phyloP scores from a whole-genome alignment of 2,113 vertebrate species.

The Rhinopomastus cyanomelas region DNA sequence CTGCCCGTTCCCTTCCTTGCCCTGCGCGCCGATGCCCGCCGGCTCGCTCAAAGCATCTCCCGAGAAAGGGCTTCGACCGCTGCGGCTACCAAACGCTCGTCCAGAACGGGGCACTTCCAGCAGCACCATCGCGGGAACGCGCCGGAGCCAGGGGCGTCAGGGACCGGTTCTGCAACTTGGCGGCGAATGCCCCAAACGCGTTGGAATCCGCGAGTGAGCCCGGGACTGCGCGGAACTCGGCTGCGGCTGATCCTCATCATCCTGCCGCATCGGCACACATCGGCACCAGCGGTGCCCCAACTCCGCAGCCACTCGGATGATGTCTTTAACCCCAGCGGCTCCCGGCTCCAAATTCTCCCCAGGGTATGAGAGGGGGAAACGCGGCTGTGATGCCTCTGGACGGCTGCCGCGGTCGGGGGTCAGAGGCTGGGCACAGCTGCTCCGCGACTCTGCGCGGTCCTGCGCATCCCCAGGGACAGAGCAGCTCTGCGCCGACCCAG shows the following conservation, averaged over 20 bases:
- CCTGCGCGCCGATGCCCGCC: neutral
- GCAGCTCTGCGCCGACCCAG: neutral
- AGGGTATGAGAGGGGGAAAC: accelerated
- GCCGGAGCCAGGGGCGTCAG: neutral
- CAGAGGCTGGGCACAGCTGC: neutral
- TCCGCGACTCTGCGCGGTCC: neutral
- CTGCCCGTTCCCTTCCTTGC: neutral
- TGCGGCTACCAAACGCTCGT: neutral
- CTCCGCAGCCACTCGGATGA: neutral
- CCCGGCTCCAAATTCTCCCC: neutral
- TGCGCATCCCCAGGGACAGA: neutral
- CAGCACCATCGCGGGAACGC: neutral
- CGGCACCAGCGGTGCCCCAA: accelerated
- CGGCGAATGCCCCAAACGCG: neutral
- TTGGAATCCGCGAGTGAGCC: neutral
- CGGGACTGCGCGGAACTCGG: neutral
- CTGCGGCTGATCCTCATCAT: neutral
- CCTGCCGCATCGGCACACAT: neutral
- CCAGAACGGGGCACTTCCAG: neutral
- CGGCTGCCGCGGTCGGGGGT: neutral
- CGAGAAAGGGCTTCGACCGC: neutral
- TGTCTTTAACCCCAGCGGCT: neutral
- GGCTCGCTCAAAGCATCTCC: neutral
- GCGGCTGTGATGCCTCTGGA: neutral
- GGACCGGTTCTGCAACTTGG: neutral